Conservation (phyloP, 2,888 invertebrate genomes). For the Cancer borealis region DNA sequence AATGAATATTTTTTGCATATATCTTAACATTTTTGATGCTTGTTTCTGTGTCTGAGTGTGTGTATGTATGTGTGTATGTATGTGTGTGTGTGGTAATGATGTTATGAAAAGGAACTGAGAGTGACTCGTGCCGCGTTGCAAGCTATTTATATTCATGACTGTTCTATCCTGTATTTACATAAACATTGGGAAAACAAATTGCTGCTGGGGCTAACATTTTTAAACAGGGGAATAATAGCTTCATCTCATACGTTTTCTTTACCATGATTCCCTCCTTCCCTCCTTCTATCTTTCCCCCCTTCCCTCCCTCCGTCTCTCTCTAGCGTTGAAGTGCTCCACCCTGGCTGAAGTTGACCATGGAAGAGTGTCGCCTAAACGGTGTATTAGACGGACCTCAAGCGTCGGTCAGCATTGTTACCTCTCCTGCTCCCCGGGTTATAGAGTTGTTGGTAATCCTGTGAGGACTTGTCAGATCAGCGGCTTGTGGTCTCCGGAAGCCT, state of each 20-base stretch:
- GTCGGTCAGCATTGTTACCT: slow-evolving; percentile 78
- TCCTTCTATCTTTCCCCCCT: neutral
- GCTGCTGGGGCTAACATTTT: neutral
- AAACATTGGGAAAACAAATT: neutral
- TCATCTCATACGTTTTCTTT: neutral
- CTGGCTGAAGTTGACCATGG: slow-evolving; percentile 77
- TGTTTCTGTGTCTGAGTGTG: neutral
- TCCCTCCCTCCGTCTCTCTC: neutral
- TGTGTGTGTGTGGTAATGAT: neutral
- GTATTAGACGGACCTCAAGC: slow-evolving; percentile 70
- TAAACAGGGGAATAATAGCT: too few relatives aligned
- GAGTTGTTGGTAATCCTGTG: slow-evolving; percentile 77
- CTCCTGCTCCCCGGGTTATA: slow-evolving; percentile 78
- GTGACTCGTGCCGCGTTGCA: neutral
- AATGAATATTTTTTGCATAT: slow-evolving; percentile 6
- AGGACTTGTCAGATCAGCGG: slow-evolving; percentile 76
- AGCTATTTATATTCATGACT: neutral
- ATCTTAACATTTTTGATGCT: neutral
- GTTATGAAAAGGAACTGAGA: neutral
- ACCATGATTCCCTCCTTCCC: neutral
- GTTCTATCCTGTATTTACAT: neutral
- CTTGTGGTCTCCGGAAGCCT: slow-evolving; percentile 76
- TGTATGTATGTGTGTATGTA: neutral
- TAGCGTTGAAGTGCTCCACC: slow-evolving; percentile 77
- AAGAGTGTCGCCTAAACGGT: slow-evolving; percentile 77